Evolutionary conservation across 1,140 invertebrate genomes (phyloP).

Genomic region (Melipona quadrifasciata): DNA sequence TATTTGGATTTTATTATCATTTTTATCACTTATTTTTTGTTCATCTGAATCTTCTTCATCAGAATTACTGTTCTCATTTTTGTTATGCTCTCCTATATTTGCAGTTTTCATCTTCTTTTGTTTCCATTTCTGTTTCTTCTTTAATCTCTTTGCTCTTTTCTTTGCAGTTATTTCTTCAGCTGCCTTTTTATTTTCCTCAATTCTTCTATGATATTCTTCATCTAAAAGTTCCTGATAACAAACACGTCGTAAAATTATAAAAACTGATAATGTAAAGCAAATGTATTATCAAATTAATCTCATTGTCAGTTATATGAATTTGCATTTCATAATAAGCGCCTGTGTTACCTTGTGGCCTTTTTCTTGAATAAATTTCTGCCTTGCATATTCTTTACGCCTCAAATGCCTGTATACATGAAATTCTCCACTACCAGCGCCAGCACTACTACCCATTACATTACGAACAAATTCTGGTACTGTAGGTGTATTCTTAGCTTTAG

Average conservation of each 20-base stretch:
- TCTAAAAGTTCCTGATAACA: constrained; percentile 88
- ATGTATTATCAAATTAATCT: not conserved
- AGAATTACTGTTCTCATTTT: constrained; percentile 59
- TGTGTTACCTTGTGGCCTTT: constrained; percentile 89
- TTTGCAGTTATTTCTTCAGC: constrained; percentile 93
- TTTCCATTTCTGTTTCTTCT: constrained; percentile 87
- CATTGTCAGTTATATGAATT: not conserved
- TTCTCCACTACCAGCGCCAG: constrained; percentile 98
- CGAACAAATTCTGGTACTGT: constrained; percentile 96
- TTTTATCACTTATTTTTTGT: constrained; percentile 51
- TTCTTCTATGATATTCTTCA: constrained; percentile 90
- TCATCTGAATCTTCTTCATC: constrained; percentile 36
- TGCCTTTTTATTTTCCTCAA: constrained; percentile 89
- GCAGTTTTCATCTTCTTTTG: constrained; percentile 80
- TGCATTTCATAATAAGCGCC: constrained; percentile 2
- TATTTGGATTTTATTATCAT: constrained; percentile 52
- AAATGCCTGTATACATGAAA: constrained; percentile 99
- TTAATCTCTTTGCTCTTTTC: constrained; percentile 91
- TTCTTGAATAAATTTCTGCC: constrained; percentile 96
- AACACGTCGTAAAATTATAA: not conserved
- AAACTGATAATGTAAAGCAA: not conserved
- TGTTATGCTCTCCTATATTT: constrained; percentile 49
- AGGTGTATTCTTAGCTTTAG: constrained; percentile 89
- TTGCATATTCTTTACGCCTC: constrained; percentile 95
- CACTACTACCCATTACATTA: constrained; percentile 99